Percentiles rank a stretch among this genome's conserved stretches.
Conservation (phyloP, 2,113 vertebrate genomes). For the Pristiophorus japonicus region DNA sequence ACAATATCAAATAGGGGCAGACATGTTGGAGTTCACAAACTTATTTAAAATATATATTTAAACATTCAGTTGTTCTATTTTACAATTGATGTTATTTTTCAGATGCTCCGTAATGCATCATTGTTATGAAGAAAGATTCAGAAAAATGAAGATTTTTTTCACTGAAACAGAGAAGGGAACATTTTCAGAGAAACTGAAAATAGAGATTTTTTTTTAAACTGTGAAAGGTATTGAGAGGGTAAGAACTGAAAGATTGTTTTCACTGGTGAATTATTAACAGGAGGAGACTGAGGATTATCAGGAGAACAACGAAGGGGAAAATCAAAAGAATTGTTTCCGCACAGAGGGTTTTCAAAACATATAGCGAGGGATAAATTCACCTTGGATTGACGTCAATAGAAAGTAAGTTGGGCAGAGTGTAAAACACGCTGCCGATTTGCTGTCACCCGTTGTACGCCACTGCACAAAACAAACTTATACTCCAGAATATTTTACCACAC, state of each 20-base stretch:
- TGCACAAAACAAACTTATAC: background rate
- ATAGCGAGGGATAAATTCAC: too few relatives aligned
- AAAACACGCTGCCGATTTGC: background rate
- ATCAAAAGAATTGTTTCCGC: too few relatives aligned
- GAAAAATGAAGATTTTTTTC: background rate
- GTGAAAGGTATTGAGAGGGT: background rate
- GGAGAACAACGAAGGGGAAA: too few relatives aligned
- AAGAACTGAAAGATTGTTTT: background rate
- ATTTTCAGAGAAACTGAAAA: too few relatives aligned
- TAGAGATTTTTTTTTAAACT: too few relatives aligned
- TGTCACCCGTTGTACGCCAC: background rate
- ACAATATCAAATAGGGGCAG: background rate
- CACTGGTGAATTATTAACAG: background rate
- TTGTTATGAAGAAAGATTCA: background rate
- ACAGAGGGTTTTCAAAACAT: too few relatives aligned
- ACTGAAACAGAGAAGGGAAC: background rate
- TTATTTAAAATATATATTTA: background rate
- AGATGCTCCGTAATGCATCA: background rate
- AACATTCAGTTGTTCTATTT: background rate
- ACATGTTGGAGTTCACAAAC: background rate
- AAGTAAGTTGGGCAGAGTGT: background rate
- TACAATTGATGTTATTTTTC: background rate
- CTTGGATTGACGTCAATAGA: too few relatives aligned
- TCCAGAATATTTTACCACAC: background rate
- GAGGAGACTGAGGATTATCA: too few relatives aligned